Evolutionary conservation across 2,113 vertebrate genomes (phyloP).

Genomic region (Dicerorhinus sumatrensis): DNA sequence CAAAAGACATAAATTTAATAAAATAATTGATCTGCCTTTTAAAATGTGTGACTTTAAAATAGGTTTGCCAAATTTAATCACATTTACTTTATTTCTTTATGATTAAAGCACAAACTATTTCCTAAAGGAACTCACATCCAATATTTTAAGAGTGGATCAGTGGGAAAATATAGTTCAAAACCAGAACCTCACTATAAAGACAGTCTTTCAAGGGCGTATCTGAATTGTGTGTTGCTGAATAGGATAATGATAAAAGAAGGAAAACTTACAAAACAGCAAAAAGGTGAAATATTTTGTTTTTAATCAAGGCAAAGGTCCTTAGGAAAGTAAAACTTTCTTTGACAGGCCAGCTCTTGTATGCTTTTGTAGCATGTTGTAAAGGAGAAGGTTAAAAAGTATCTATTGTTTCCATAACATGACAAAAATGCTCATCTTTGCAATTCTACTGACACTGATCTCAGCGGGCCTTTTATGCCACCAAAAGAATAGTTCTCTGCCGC

Average conservation of each 20-base stretch:
- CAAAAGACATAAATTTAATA: neutral
- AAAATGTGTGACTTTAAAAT: neutral
- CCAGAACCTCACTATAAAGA: neutral
- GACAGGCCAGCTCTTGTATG: neutral
- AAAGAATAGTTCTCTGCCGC: neutral
- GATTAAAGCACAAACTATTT: neutral
- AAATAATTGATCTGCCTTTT: neutral
- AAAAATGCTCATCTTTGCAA: constrained; percentile 16
- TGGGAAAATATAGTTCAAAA: neutral
- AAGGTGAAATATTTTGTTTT: neutral
- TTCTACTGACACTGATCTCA: constrained; percentile 26
- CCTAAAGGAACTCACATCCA: neutral
- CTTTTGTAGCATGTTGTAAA: neutral
- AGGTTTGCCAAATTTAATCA: neutral
- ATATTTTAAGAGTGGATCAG: neutral
- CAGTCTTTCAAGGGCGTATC: neutral
- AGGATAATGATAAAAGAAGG: neutral
- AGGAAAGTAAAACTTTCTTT: neutral
- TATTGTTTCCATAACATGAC: neutral
- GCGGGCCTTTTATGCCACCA: neutral
- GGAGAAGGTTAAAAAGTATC: neutral
- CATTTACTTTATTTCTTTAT: neutral
- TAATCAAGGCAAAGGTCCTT: neutral
- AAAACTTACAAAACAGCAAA: neutral
- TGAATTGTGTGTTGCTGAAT: neutral